Conservation (phyloP, 2,113 vertebrate genomes). For the Heterocephalus glaber region DNA sequence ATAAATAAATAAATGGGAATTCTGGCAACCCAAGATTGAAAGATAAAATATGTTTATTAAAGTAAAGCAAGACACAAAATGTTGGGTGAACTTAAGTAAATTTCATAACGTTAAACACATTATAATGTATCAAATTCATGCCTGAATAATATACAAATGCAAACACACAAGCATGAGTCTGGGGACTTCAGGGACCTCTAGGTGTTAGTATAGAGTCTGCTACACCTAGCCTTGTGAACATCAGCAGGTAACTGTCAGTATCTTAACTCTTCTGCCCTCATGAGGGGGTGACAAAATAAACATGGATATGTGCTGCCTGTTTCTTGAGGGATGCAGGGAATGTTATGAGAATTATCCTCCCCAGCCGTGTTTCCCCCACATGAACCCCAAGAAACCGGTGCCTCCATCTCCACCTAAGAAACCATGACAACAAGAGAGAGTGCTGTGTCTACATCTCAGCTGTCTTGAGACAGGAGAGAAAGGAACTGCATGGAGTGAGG, state of each 20-base stretch:
- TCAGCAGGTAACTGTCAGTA: background rate
- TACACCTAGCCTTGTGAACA: background rate
- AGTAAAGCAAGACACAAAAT: background rate
- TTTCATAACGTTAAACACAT: background rate
- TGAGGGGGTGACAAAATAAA: background rate
- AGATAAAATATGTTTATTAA: background rate
- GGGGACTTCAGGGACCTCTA: background rate
- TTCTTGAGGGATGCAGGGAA: background rate
- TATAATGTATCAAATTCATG: background rate
- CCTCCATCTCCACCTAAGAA: background rate
- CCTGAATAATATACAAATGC: background rate
- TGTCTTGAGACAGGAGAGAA: background rate
- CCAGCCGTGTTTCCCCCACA: background rate
- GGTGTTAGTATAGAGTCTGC: background rate
- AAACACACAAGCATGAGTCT: background rate
- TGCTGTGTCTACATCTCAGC: background rate
- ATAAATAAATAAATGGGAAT: no score
- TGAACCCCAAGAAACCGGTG: background rate
- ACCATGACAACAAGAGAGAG: background rate
- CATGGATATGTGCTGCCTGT: background rate
- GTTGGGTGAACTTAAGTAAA: background rate
- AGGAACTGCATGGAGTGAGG: background rate
- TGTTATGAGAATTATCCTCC: background rate
- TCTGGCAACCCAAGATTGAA: background rate
- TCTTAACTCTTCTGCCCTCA: background rate